Percentiles rank a stretch among this genome's conserved stretches.
Evolutionary conservation across 2,113 vertebrate genomes (phyloP).

Genomic region (Hucho hucho): DNA sequence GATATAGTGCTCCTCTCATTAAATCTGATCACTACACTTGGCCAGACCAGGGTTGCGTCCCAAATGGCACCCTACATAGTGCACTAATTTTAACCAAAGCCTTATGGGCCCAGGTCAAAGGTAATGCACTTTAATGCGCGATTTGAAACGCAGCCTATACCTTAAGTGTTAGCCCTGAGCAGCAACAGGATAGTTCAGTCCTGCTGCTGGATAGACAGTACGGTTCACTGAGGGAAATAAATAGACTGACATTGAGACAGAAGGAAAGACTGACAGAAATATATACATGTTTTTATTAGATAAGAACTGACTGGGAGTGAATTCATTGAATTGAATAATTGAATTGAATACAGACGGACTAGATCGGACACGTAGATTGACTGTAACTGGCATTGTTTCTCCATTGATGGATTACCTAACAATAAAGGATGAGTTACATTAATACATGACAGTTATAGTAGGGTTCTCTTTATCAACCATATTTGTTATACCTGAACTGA

Average conservation of each 20-base stretch:
- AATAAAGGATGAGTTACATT: not conserved
- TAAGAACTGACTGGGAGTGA: not conserved
- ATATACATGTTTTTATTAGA: not conserved
- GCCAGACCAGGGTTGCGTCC: not conserved
- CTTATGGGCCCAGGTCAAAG: no score
- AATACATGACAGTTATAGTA: not conserved
- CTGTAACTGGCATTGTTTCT: not conserved
- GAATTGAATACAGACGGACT: not conserved
- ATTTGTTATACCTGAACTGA: not conserved
- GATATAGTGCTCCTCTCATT: conserved; percentile 31
- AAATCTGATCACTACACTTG: conserved; percentile 34
- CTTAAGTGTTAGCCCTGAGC: conserved; percentile 9
- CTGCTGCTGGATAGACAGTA: conserved; percentile 10
- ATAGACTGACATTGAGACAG: not conserved
- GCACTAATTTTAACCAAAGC: no score
- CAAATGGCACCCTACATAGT: not conserved
- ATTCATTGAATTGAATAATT: conserved; percentile 20
- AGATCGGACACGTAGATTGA: not conserved
- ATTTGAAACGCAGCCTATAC: not conserved
- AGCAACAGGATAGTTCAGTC: conserved; percentile 1
- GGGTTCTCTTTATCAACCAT: not conserved
- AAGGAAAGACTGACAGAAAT: conserved; percentile 10
- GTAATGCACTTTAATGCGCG: no score
- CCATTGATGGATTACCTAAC: not conserved
- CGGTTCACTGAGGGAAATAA: not conserved